These are phyloP conservation scores for Tryphoninae sp. DNA, from an alignment of 2,888 invertebrate genomes.

Conservation along the genomic window DNA sequence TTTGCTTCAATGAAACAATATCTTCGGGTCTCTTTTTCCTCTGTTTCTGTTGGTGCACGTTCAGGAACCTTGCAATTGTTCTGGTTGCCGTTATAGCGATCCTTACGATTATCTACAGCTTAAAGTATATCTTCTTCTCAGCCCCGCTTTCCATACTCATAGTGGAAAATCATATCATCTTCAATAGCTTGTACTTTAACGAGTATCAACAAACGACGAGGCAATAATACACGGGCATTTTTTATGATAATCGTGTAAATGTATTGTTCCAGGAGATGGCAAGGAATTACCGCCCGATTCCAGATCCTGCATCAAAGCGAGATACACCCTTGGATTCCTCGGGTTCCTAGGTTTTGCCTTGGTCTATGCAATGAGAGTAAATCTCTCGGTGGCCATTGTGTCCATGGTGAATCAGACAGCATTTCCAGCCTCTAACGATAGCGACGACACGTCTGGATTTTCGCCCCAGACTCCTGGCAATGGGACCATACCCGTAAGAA, in stretches of 20 bases:
- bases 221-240: too few relatives aligned
- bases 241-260: neutral
- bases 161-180: too few relatives aligned
- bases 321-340: slow-evolving; percentile 90
- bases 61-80: neutral
- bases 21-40: neutral
- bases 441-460: slow-evolving; percentile 85
- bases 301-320: slow-evolving; percentile 87
- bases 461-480: slow-evolving; percentile 81
- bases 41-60: neutral
- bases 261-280: slow-evolving; percentile 67
- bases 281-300: slow-evolving; percentile 81
- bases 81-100: neutral
- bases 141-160: too few relatives aligned
- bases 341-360: slow-evolving; percentile 94
- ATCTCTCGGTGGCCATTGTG: slow-evolving; percentile 96
- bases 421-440: slow-evolving; percentile 82
- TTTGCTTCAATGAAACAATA: neutral
- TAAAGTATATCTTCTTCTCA: neutral
- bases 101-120: neutral
- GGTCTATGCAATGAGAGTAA: slow-evolving; percentile 95
- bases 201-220: too few relatives aligned
- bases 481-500: slow-evolving; percentile 74
- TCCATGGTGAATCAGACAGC: slow-evolving; percentile 94
- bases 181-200: too few relatives aligned